Evolutionary conservation across 2,113 vertebrate species (phyloP).

Genomic region (Martes martes): DNA sequence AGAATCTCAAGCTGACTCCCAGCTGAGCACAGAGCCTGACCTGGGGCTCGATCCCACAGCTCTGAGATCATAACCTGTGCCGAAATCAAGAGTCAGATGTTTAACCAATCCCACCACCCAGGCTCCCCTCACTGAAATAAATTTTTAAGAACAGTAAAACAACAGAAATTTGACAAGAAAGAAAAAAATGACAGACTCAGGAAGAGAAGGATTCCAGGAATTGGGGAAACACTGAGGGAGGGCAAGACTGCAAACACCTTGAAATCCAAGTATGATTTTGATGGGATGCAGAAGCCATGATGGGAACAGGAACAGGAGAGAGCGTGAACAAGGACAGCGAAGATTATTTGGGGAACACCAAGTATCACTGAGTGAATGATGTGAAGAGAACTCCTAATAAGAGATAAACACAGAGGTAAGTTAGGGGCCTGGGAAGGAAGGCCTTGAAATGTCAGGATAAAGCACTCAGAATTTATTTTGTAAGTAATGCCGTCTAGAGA

Average conservation of each 20-base stretch:
- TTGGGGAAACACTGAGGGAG: neutral
- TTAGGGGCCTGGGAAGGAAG: neutral
- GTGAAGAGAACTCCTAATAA: neutral
- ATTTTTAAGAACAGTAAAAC: neutral
- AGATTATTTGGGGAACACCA: neutral
- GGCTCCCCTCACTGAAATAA: neutral
- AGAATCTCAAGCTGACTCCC: neutral
- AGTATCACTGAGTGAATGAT: neutral
- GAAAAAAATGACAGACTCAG: neutral
- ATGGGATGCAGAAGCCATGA: neutral
- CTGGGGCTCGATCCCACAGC: neutral
- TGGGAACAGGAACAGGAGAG: accelerated
- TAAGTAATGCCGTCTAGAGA: neutral
- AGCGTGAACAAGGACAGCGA: accelerated
- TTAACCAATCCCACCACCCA: neutral
- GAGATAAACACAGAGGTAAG: neutral
- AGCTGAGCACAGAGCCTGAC: neutral
- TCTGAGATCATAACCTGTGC: neutral
- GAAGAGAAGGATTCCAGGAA: neutral
- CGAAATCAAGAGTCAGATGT: neutral
- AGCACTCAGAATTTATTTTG: slow-evolving; percentile 39
- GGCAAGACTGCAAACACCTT: neutral
- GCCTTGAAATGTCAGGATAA: slow-evolving; percentile 19
- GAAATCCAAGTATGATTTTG: neutral
- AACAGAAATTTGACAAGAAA: neutral